Evolutionary conservation across 1,140 invertebrate species (phyloP).

Genomic region (Formica exsecta): DNA sequence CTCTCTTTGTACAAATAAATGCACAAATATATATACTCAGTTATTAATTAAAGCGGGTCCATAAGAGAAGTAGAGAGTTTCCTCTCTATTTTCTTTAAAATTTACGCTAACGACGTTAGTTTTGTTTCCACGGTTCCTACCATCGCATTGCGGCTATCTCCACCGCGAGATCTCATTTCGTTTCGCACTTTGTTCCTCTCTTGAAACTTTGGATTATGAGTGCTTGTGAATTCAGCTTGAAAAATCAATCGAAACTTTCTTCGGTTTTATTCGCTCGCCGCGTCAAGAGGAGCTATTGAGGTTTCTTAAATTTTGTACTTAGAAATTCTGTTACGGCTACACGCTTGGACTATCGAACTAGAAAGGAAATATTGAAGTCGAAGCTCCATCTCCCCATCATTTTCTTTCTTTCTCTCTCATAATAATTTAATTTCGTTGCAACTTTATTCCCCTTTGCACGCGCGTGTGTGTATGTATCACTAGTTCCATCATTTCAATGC

Average conservation of each 20-base stretch:
- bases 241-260: slow-evolving; percentile 70
- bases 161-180: slow-evolving; percentile 58
- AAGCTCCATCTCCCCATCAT: slow-evolving; percentile 8
- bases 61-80: slow-evolving; percentile 57
- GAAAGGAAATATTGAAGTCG: slow-evolving; percentile 45
- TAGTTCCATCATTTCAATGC: background rate
- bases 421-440: slow-evolving; percentile 29
- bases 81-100: slow-evolving; percentile 61
- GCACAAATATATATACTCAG: slow-evolving; percentile 60
- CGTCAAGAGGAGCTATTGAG: slow-evolving; percentile 1
- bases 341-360: slow-evolving; percentile 19
- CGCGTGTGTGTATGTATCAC: no score
- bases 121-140: slow-evolving; percentile 50
- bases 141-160: slow-evolving; percentile 24
- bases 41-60: slow-evolving; percentile 61
- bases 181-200: slow-evolving; percentile 45
- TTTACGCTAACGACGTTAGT: slow-evolving; percentile 63
- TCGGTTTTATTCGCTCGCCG: slow-evolving; percentile 15
- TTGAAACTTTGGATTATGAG: slow-evolving; percentile 60
- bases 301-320: slow-evolving; percentile 57
- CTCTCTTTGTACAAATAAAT: slow-evolving; percentile 56
- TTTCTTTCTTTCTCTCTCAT: background rate
- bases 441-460: slow-evolving; percentile 7
- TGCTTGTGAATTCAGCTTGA: slow-evolving; percentile 54
- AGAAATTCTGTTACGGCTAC: slow-evolving; percentile 43